A percentile compares a stretch with the other conserved stretches of the same genome.
Evolutionary conservation across 2,888 invertebrate genomes (phyloP).

Genomic region (Thysanoteuthis rhombus): DNA sequence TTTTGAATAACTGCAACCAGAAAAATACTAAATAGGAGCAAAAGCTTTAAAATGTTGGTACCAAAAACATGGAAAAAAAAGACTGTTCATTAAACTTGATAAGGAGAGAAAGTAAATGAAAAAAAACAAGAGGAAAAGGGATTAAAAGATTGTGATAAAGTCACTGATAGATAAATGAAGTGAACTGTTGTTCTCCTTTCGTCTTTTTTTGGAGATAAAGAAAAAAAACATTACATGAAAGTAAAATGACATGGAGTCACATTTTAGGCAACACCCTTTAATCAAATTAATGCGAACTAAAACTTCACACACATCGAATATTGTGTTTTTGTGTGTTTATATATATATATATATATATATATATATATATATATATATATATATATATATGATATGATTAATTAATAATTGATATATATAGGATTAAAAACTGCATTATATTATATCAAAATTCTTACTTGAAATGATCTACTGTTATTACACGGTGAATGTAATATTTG

Average conservation of each 20-base stretch:
- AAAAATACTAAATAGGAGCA: neutral
- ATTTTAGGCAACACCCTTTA: constrained; percentile 12
- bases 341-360: too few species aligned
- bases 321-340: too few species aligned
- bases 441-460: too few species aligned
- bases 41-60: neutral
- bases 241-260: neutral
- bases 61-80: neutral
- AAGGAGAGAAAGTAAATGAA: neutral
- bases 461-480: too few species aligned
- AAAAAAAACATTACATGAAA: neutral
- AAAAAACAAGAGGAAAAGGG: neutral
- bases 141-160: neutral
- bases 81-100: neutral
- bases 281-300: neutral
- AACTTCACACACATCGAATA: too few species aligned
- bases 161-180: neutral
- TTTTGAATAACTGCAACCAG: neutral
- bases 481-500: too few species aligned
- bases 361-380: too few species aligned
- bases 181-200: neutral
- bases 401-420: too few species aligned
- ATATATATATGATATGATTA: too few species aligned
- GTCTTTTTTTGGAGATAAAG: neutral
- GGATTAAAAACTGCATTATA: too few species aligned